A percentile compares a stretch with the other conserved stretches of the same genome.
phyloP scores from a whole-genome alignment of 1,140 invertebrate species.

The Saccostrea glomerata region DNA sequence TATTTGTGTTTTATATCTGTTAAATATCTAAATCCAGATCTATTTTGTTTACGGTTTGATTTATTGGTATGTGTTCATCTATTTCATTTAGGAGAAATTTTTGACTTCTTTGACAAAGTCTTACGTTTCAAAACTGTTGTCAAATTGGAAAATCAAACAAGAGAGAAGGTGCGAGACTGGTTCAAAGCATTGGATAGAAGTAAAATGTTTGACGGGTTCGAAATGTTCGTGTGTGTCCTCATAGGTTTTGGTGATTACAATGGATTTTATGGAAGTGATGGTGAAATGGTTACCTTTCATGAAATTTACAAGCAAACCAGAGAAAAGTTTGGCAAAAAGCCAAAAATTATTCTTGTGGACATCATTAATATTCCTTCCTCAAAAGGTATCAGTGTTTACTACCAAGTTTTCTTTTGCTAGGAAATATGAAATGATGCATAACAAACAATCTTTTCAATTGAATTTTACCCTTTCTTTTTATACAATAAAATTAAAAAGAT shows the following conservation, averaged over 20 bases:
- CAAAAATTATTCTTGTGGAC: slow-evolving; percentile 21
- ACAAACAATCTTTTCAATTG: no score
- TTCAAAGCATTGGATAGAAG: slow-evolving; percentile 14
- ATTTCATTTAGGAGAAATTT: not conserved
- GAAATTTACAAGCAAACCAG: slow-evolving; percentile 27
- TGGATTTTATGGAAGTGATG: slow-evolving; percentile 9
- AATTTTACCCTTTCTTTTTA: no score
- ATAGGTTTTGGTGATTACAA: not conserved
- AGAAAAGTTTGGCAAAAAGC: not conserved
- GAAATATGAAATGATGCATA: no score
- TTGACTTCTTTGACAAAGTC: slow-evolving; percentile 2
- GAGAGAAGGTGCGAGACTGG: slow-evolving; percentile 5
- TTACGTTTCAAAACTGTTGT: slow-evolving; percentile 33
- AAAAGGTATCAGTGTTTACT: not conserved
- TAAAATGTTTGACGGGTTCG: slow-evolving; percentile 17
- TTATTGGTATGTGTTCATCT: not conserved
- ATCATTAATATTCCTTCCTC: not conserved
- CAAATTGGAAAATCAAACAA: not conserved
- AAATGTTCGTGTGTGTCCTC: slow-evolving; percentile 12
- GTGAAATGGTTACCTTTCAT: not conserved
- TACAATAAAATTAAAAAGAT: no score
- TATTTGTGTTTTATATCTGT: no score
- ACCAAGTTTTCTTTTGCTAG: no score
- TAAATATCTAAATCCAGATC: no score
- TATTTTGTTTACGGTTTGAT: no score